These are phyloP conservation scores for Ceratosolen solmsi DNA, from an alignment of 1,140 invertebrate species.

Conservation along the genomic window DNA sequence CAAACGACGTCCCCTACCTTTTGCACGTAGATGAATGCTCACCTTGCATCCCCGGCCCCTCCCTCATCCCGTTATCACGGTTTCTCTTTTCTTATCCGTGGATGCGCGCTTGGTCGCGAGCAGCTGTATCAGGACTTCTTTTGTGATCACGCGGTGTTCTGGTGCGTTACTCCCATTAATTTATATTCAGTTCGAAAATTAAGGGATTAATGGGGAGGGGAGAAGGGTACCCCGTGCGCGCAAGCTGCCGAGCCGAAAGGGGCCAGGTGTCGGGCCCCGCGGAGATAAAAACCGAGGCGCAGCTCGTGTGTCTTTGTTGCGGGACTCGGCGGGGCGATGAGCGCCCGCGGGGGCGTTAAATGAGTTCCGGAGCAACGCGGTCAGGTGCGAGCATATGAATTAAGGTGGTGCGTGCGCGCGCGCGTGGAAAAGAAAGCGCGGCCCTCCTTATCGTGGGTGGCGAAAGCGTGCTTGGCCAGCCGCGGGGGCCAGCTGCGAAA, in stretches of 20 bases:
- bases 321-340: too few relatives aligned
- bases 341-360: constrained; percentile 67
- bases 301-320: constrained; percentile 40
- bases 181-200: constrained; percentile 59
- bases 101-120: background rate
- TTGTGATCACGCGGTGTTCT: background rate
- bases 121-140: constrained; percentile 41
- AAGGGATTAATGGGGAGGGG: constrained; percentile 25
- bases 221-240: background rate
- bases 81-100: too few relatives aligned
- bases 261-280: constrained; percentile 28
- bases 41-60: too few relatives aligned
- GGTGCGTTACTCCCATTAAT: constrained; percentile 54
- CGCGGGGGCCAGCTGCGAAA: constrained; percentile 64
- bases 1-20: too few relatives aligned
- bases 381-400: constrained; percentile 70
- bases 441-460: constrained; percentile 45
- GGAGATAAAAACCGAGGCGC: constrained; percentile 49
- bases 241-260: constrained; percentile 24
- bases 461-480: constrained; percentile 43
- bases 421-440: constrained; percentile 13
- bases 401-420: constrained; percentile 57
- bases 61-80: too few relatives aligned
- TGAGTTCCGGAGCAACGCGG: constrained; percentile 63
- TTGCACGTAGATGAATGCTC: too few relatives aligned